Evolutionary conservation across 2,888 invertebrate species (phyloP).

Genomic region (Baronia brevicornis): DNA sequence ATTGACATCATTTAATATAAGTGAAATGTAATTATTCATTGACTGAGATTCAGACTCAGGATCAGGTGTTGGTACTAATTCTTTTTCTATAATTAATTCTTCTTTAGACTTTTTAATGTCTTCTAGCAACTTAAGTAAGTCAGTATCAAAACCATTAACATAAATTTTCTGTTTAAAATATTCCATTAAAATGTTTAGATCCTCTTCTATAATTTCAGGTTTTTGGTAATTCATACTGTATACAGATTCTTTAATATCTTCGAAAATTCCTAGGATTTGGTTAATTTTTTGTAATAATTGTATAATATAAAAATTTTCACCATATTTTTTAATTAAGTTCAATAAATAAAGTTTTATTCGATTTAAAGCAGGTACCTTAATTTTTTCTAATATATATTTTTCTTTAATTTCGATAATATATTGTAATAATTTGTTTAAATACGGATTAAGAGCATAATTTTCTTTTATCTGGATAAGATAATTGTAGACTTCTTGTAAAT

Average conservation of each 20-base stretch:
- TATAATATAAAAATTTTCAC: slow-evolving; percentile 1
- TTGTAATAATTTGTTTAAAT: too few species aligned
- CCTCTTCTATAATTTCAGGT: slow-evolving; percentile 2
- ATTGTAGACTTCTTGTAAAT: too few species aligned
- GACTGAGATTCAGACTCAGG: slow-evolving; percentile 3
- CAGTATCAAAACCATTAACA: neutral
- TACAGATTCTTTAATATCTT: slow-evolving; percentile 1
- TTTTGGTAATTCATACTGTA: neutral
- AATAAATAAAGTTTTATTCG: slow-evolving; percentile 10
- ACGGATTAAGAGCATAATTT: too few species aligned
- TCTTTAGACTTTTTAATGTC: neutral
- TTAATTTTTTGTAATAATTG: slow-evolving; percentile 6
- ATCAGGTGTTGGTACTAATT: slow-evolving; percentile 2
- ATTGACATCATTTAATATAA: slow-evolving; percentile 5
- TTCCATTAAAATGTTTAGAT: slow-evolving; percentile 6
- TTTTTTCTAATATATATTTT: neutral
- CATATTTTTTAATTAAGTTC: slow-evolving; percentile 3
- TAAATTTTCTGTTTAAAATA: slow-evolving; percentile 1
- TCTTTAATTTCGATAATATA: neutral
- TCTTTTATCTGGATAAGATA: too few species aligned
- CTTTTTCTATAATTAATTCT: slow-evolving; percentile 5
- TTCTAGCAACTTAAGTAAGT: slow-evolving; percentile 5
- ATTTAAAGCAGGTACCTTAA: neutral
- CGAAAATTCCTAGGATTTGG: slow-evolving; percentile 1
- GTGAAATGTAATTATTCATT: too few species aligned